Conservation (phyloP, 2,113 vertebrate genomes). For the Melozone crissalis region DNA sequence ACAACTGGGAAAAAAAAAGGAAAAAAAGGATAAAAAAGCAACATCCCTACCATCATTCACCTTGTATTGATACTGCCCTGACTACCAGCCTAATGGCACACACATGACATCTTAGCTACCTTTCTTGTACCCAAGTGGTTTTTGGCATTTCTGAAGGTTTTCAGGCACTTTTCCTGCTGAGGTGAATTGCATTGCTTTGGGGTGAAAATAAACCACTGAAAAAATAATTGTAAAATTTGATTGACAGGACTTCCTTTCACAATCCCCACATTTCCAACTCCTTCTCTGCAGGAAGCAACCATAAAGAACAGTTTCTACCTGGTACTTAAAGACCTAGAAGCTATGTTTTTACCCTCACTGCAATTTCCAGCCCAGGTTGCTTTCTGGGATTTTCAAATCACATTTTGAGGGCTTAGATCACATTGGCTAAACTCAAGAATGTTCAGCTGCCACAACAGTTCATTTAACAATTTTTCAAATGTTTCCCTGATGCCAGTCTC, state of each 20-base stretch:
- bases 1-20: accelerated
- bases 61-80: not conserved
- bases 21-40: not conserved
- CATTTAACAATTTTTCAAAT: constrained; percentile 38
- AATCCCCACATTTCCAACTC: not conserved
- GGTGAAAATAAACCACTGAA: constrained; percentile 38
- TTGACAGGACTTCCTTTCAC: constrained; percentile 39
- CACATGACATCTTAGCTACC: not conserved
- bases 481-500: not conserved
- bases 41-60: not conserved
- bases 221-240: constrained; percentile 50
- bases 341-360: constrained; percentile 16
- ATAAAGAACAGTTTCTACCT: constrained; percentile 41
- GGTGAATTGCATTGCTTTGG: constrained; percentile 47
- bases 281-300: constrained; percentile 38
- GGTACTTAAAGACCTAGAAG: constrained; percentile 35
- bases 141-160: constrained; percentile 40
- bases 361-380: constrained; percentile 36
- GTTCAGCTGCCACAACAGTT: constrained; percentile 32
- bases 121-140: not conserved
- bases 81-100: not conserved
- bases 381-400: constrained; percentile 43
- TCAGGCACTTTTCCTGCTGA: constrained; percentile 11
- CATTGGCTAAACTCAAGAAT: constrained; percentile 30
- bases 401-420: constrained; percentile 26